Evolutionary conservation across 2,113 vertebrate genomes (phyloP).

Genomic region (Fulica atra): DNA sequence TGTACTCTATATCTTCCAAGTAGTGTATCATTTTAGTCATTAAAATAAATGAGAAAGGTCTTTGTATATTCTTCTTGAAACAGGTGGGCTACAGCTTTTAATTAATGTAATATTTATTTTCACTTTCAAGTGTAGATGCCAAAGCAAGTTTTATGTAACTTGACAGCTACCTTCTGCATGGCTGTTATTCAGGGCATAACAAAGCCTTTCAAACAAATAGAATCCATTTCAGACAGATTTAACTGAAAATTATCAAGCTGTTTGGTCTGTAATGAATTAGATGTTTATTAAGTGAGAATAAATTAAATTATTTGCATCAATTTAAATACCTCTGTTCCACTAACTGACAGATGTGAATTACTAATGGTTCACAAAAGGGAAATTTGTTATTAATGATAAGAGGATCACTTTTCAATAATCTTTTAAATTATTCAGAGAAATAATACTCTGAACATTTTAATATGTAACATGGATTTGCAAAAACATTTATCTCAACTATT

Average conservation of each 20-base stretch:
- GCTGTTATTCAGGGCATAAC: background rate
- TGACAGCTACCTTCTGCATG: background rate
- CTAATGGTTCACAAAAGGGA: constrained; percentile 16
- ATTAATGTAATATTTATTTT: background rate
- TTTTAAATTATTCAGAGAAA: constrained; percentile 42
- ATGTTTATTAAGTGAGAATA: constrained; percentile 36
- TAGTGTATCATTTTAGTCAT: background rate
- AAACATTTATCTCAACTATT: background rate
- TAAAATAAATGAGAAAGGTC: background rate
- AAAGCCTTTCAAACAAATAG: constrained; percentile 7
- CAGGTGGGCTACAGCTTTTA: background rate
- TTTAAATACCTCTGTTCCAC: constrained; percentile 8
- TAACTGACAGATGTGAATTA: constrained; percentile 29
- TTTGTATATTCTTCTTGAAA: background rate
- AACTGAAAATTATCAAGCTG: background rate
- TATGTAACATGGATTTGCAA: background rate
- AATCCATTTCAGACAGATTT: background rate
- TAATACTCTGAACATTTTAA: background rate
- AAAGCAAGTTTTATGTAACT: background rate
- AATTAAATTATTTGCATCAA: constrained; percentile 59
- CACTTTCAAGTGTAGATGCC: background rate
- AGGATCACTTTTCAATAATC: constrained; percentile 23
- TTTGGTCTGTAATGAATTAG: constrained; percentile 22
- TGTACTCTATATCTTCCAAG: background rate
- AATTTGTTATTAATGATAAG: constrained; percentile 34